These are phyloP conservation scores for Eubucco bourcierii DNA, from an alignment of 2,113 vertebrate species.

Conservation along the genomic window DNA sequence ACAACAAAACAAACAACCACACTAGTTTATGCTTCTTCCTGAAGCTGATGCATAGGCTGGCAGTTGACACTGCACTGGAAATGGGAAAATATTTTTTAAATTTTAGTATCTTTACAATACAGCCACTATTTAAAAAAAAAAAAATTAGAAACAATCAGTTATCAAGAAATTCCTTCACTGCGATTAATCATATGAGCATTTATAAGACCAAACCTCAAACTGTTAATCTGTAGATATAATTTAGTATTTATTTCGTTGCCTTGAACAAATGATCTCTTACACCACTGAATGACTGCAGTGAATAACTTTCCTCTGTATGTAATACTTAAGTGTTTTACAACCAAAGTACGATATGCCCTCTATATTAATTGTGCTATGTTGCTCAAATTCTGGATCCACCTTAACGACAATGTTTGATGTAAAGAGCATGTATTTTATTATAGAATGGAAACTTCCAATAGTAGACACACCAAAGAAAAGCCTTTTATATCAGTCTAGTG, in stretches of 20 bases:
- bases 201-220: background rate
- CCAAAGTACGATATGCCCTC: background rate
- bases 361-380: conserved; percentile 46
- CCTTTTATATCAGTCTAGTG: background rate
- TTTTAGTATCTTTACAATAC: background rate
- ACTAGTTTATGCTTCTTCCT: background rate
- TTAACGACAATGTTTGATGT: conserved; percentile 36
- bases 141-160: conserved; percentile 37
- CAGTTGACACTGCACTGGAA: background rate
- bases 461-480: conserved; percentile 3
- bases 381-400: background rate
- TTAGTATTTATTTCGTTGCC: conserved; percentile 33
- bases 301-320: conserved; percentile 32
- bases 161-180: background rate
- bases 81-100: background rate
- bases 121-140: background rate
- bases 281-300: background rate
- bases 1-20: too few relatives aligned
- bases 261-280: conserved; percentile 25
- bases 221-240: conserved; percentile 22
- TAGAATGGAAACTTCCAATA: conserved; percentile 38
- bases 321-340: background rate
- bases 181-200: background rate
- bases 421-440: conserved; percentile 31
- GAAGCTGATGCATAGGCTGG: background rate